Evolutionary conservation across 2,113 vertebrate genomes (phyloP), one percentile per base, ranked within the genome.

Genomic region (Pelobates fuscus): DNA sequence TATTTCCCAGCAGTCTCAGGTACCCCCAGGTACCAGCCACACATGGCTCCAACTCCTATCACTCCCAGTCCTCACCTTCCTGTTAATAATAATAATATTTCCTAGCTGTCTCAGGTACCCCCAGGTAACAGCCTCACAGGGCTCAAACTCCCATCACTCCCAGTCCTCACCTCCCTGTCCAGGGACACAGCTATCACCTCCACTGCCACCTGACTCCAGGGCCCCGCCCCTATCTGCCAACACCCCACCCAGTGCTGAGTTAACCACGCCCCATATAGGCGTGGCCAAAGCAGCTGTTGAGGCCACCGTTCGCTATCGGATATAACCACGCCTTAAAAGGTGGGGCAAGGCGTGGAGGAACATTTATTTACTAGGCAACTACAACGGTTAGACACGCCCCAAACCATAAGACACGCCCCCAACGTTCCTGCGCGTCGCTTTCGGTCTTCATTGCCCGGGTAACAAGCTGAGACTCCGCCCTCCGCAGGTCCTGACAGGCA

Each of bases 401-500:
- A 11, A 12, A 2, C 1, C 2, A 3, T 15, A 23, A 27, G 44
- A 3, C 55, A 29, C 67, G 30, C 57, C 57, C 12, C 3, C 15
- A 44, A 29, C 61, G 60, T 63, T 15, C 27, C 14, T 27, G 46
- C 27, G 41, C 37, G 27, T 68, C 30, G 2, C 21, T 17, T 29
- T 7, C 14, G 8, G 12, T 2, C 1, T 6, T 18, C 1, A 20
- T 63, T 21, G 2, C 6, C n/a, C 17, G 23, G 20, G 8, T 5
- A 71, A 71, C 58, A 27, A 21, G 12, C 20, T 8, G 18, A 14
- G 12, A 8, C 6, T 1, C 59, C 49, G 23, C 44, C 54, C 65
- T 30, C 18, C 23, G 26, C 0, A 67, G 18, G 71, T 80, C 79
- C 71, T 63, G 46, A 11, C 20, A 67, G 65, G 20, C 14, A 3